Evolutionary conservation across 2,113 vertebrate genomes (phyloP).

Genomic region (Romanogobio albipinnatus): DNA sequence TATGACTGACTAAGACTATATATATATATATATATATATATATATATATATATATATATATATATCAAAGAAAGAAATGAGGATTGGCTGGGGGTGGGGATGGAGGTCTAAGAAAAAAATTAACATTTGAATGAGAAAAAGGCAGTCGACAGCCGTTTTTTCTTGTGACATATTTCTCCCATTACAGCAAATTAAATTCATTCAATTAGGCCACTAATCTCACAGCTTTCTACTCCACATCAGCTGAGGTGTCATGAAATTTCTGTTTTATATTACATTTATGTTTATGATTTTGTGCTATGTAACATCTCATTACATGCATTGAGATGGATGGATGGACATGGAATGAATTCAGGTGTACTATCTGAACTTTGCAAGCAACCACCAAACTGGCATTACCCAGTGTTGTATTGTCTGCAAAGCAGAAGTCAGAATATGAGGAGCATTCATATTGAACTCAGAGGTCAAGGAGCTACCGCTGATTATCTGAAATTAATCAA

Average conservation of each 20-base stretch:
- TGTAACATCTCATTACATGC: conserved; percentile 9
- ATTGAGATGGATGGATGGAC: not conserved
- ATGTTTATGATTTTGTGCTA: conserved; percentile 46
- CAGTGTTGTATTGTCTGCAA: conserved; percentile 20
- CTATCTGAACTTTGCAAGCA: not conserved
- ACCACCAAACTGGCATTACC: not conserved
- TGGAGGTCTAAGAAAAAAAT: not conserved
- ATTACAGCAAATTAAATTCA: conserved; percentile 53
- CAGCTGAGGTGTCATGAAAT: not conserved
- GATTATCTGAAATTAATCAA: conserved; percentile 46
- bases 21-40: not conserved
- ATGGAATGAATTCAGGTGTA: not conserved
- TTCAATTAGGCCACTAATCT: conserved; percentile 52
- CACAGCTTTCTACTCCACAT: conserved; percentile 24
- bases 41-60: not conserved
- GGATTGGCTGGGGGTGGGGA: not conserved
- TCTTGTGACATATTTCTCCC: conserved; percentile 47
- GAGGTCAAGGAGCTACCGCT: conserved; percentile 39
- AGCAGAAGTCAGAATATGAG: not conserved
- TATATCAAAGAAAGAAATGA: not conserved
- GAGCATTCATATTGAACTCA: not conserved
- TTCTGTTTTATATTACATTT: conserved; percentile 27
- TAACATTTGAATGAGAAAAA: conserved; percentile 51
- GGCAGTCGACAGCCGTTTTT: conserved; percentile 41
- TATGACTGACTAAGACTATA: conserved; percentile 31